Percentiles rank a stretch among this genome's conserved stretches.
These are phyloP conservation scores for Danio aesculapii DNA, from an alignment of 2,797 vertebrate species.

Conservation along the genomic window DNA sequence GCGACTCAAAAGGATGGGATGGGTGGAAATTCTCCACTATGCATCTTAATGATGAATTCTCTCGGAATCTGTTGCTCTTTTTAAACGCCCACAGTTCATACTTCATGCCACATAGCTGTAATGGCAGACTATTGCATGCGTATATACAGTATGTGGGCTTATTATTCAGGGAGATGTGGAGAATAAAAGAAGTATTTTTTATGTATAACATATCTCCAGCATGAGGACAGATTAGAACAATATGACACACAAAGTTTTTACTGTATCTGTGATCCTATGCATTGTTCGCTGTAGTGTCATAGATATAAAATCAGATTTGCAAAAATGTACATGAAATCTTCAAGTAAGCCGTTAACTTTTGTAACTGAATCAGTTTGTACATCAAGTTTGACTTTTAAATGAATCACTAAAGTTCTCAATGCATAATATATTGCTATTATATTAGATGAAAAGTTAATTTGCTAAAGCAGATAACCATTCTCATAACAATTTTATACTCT, in stretches of 20 bases:
- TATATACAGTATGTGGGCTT: conserved; percentile 11
- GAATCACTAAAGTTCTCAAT: no score
- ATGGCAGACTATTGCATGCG: conserved; percentile 13
- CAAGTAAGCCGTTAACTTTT: no score
- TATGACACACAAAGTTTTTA: neutral
- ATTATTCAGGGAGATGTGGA: conserved; percentile 46
- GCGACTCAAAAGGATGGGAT: conserved; percentile 66
- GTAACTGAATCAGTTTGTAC: no score
- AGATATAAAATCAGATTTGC: neutral
- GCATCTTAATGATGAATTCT: conserved; percentile 73
- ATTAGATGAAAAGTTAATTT: no score
- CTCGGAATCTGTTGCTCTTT: conserved; percentile 35
- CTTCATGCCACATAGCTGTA: conserved; percentile 29
- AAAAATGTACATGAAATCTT: no score
- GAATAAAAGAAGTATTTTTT: conserved; percentile 7
- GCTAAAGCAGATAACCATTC: no score
- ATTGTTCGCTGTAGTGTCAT: neutral
- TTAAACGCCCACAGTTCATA: conserved; percentile 21
- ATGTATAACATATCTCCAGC: neutral
- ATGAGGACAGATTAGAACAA: neutral
- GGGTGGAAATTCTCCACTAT: conserved; percentile 63
- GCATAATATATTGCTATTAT: no score
- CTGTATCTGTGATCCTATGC: no score
- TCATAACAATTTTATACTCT: no score
- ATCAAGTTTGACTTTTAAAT: no score